Evolutionary conservation across 2,113 vertebrate species (phyloP).

Genomic region (Apodemus sylvaticus): DNA sequence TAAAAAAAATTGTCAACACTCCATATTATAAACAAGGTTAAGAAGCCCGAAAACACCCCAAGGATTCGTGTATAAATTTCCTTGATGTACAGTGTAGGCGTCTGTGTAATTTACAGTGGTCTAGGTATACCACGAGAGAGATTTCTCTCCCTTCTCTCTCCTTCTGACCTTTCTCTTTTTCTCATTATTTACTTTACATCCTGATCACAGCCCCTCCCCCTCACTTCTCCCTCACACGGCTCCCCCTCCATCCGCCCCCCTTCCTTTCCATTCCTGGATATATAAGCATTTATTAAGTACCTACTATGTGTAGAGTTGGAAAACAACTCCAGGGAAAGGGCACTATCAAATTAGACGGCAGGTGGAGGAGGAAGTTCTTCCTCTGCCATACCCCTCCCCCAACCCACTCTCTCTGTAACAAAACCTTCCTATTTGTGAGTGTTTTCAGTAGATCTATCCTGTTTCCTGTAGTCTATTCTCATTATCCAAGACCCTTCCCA

Average conservation of each 20-base stretch:
- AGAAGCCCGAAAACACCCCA: not conserved
- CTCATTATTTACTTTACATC: no score
- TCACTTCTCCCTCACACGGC: no score
- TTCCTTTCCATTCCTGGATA: not conserved
- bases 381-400: not conserved
- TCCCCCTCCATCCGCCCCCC: not conserved
- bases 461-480: not conserved
- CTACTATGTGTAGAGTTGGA: not conserved
- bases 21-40: not conserved
- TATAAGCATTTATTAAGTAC: not conserved
- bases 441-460: not conserved
- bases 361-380: not conserved
- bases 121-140: not conserved
- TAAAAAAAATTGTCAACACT: not conserved
- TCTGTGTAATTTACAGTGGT: not conserved
- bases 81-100: not conserved
- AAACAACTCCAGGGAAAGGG: not conserved
- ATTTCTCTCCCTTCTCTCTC: not conserved
- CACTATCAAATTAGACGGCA: not conserved
- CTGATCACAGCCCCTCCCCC: no score
- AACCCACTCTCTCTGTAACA: not conserved
- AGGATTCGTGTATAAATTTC: not conserved
- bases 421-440: not conserved
- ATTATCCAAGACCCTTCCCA: rapidly evolving
- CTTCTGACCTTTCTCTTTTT: no score